Evolutionary conservation across 2,113 vertebrate genomes (phyloP).

Genomic region (Zeus faber): DNA sequence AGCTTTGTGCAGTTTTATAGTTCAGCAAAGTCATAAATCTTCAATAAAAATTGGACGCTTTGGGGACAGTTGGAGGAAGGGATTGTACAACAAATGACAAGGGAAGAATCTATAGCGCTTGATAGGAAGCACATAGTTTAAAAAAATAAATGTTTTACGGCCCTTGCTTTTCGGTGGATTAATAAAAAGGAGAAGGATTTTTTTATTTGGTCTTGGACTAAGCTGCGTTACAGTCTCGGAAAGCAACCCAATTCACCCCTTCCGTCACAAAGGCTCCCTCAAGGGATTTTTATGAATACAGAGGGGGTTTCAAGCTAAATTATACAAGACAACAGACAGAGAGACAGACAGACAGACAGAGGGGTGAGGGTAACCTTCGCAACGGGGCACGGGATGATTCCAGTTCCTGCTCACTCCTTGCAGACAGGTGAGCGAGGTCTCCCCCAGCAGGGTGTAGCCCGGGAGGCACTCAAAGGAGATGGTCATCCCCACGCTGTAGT

Average conservation of each 20-base stretch:
- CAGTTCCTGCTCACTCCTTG: slow-evolving; percentile 95
- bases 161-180: no score
- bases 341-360: no score
- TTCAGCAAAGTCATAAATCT: slow-evolving; percentile 29
- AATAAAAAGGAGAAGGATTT: no score
- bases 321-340: no score
- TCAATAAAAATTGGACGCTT: no score
- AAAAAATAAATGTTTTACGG: slow-evolving; percentile 38
- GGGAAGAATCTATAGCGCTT: no score
- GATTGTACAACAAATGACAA: no score
- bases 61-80: no score
- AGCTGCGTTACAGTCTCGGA: slow-evolving; percentile 18
- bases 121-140: slow-evolving; percentile 9
- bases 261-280: no score
- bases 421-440: slow-evolving; percentile 92
- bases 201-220: slow-evolving; percentile 26
- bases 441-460: slow-evolving; percentile 90
- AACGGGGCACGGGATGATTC: slow-evolving; percentile 94
- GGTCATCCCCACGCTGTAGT: slow-evolving; percentile 93
- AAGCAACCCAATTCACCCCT: no score
- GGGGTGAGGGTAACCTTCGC: slow-evolving; percentile 91
- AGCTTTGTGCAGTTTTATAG: slow-evolving; percentile 35
- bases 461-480: slow-evolving; percentile 93
- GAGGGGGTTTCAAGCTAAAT: no score
- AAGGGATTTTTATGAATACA: slow-evolving; percentile 26